A percentile compares a stretch with the other conserved stretches of the same genome.
These are phyloP conservation scores for Proales similis DNA, from an alignment of 1,140 invertebrate genomes.

Conservation along the genomic window DNA sequence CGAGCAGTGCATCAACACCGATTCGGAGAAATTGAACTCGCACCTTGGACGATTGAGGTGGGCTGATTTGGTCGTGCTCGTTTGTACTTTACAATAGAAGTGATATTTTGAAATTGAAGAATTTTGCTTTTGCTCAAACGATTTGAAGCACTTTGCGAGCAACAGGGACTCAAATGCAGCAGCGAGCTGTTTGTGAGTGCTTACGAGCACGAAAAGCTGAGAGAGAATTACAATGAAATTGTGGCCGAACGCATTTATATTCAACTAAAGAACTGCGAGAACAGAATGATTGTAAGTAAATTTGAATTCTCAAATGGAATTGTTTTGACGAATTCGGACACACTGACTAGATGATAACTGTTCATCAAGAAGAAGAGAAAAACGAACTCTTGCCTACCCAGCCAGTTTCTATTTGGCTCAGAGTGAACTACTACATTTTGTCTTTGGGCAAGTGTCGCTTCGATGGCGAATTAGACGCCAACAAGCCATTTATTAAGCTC, in stretches of 20 bases:
- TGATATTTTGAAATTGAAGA: not conserved
- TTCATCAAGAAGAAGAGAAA: not conserved
- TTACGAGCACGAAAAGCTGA: not conserved
- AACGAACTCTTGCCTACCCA: too few relatives aligned
- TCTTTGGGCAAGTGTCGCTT: slow-evolving; percentile 13
- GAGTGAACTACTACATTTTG: slow-evolving; percentile 31
- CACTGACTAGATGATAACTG: slow-evolving; percentile 10
- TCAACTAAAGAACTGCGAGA: slow-evolving; percentile 27
- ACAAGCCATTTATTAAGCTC: slow-evolving; percentile 24
- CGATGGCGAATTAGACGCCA: slow-evolving; percentile 27
- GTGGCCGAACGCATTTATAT: slow-evolving; percentile 16
- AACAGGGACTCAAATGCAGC: slow-evolving; percentile 19
- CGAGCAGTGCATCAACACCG: slow-evolving; percentile 15
- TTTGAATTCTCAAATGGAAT: not conserved
- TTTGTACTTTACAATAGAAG: not conserved
- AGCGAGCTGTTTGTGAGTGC: slow-evolving; percentile 12
- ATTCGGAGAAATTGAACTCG: slow-evolving; percentile 13
- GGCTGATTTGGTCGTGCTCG: not conserved
- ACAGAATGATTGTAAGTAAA: slow-evolving; percentile 7
- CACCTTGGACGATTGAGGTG: slow-evolving; percentile 12
- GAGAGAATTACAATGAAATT: slow-evolving; percentile 11
- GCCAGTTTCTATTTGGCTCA: too few relatives aligned
- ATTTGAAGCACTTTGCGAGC: slow-evolving; percentile 6
- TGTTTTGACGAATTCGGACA: slow-evolving; percentile 8
- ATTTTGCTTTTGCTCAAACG: slow-evolving; percentile 22